phyloP scores from a whole-genome alignment of 1,140 invertebrate genomes.

The Pogonomyrmex californicus region DNA sequence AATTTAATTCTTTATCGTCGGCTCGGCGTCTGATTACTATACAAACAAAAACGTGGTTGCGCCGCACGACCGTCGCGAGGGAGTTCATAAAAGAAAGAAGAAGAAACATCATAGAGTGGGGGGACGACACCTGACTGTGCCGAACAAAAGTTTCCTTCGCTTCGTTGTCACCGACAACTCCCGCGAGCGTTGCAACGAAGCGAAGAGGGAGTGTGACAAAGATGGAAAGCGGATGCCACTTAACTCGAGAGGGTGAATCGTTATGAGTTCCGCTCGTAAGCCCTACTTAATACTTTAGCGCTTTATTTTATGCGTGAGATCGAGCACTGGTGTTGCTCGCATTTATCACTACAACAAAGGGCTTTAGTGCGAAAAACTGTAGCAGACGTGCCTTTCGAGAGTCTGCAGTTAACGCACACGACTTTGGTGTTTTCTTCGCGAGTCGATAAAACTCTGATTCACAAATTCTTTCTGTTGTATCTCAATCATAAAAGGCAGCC shows the following conservation, averaged over 20 bases:
- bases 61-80: neutral
- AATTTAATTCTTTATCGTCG: conserved; percentile 20
- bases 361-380: conserved; percentile 58
- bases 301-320: conserved; percentile 79
- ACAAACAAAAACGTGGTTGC: conserved; percentile 27
- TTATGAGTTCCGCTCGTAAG: conserved; percentile 79
- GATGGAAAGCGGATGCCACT: conserved; percentile 68
- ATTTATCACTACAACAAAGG: conserved; percentile 80
- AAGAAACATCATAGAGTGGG: conserved; percentile 12
- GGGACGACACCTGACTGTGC: conserved; percentile 62
- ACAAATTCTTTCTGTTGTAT: neutral
- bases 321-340: conserved; percentile 70
- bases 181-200: conserved; percentile 23
- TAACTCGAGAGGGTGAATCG: conserved; percentile 81
- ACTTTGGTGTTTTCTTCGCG: neutral
- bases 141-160: conserved; percentile 74
- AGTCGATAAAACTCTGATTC: neutral
- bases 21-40: conserved; percentile 34
- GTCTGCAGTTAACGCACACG: neutral
- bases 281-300: conserved; percentile 81
- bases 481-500: neutral
- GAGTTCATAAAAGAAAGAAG: conserved; percentile 48
- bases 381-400: conserved; percentile 38
- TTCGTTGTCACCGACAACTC: conserved; percentile 70
- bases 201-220: conserved; percentile 44